Base-by-base conservation (phyloP, 2,888 invertebrate genomes). In the Acronicta alni region DNA sequence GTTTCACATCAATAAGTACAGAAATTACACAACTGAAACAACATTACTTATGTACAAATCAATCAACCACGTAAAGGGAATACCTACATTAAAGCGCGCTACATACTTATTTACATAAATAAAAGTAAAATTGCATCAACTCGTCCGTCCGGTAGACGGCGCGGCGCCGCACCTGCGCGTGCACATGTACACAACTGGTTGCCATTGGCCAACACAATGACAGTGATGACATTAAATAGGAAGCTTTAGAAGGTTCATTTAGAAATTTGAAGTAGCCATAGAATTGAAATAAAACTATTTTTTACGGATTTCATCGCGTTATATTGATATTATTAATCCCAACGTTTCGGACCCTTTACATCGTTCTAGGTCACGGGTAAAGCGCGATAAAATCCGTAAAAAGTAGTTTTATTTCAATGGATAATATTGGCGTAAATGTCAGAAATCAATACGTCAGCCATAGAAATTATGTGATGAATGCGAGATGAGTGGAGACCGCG, bases 91-190 rank as follows among this genome's bases (percentile, higher is more conserved):
- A 46, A 49, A 38, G 14, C 45, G 5, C 8, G 32, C 45, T 42
- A 59, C 59, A 52, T 61, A 38, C 43, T 56, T 6, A 73, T 73
- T 67, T 54, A 64, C 64, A 60, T 67, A 77, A 58, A 70, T 65
- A 74, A 65, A 72, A 72, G 75, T 74, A 53, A 63, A 48, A 57
- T 72, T 75, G 62, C 62, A 60, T 64, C 46, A 57, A 65, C 65
- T 38, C 52, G 58, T 67, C 53, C 15, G 18, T 57, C 47, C 51
- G 52, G 80, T 80, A 89, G 89, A 89, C 89, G 43, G 89, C 85
- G 59, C 81, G 89, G 86, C 89, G 89, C 88, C 89, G 77, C 87
- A 85, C 87, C 88, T 86, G 85, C 77, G 72, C 60, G 62, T 46
- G 71, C 71, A 55, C 75, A 79, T 69, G 81, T 83, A 72, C 79